These are phyloP conservation scores for Mesaphorura yosii DNA, from an alignment of 1,140 invertebrate species.

Conservation along the genomic window DNA sequence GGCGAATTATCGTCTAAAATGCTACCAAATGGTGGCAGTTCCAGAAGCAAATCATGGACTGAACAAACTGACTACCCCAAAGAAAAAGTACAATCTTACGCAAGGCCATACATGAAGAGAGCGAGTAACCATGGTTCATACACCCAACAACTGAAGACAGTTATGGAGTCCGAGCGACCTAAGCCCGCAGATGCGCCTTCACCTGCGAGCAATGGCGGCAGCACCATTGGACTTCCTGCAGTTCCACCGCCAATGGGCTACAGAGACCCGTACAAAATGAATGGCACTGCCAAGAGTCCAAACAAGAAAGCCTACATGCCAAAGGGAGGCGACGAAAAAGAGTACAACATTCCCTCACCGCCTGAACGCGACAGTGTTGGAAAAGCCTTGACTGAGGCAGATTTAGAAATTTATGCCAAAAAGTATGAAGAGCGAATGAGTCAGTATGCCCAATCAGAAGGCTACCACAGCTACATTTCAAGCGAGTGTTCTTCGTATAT, in stretches of 20 bases:
- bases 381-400: constrained; percentile 50
- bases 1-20: constrained; percentile 13
- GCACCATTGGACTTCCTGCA: too few relatives aligned
- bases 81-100: constrained; percentile 52
- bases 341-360: constrained; percentile 60
- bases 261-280: constrained; percentile 22
- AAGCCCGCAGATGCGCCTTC: constrained; percentile 35
- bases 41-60: constrained; percentile 57
- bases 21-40: constrained; percentile 27
- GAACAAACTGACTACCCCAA: constrained; percentile 62
- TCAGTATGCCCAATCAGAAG: constrained; percentile 65
- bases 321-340: constrained; percentile 43
- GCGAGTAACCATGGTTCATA: constrained; percentile 40
- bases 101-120: constrained; percentile 54
- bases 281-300: constrained; percentile 28
- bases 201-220: background rate
- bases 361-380: constrained; percentile 53
- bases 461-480: constrained; percentile 68
- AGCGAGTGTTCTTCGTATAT: constrained; percentile 60
- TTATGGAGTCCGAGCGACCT: constrained; percentile 63
- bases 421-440: constrained; percentile 46
- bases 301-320: constrained; percentile 30
- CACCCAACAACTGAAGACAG: constrained; percentile 57
- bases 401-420: constrained; percentile 57
- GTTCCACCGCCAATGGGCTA: constrained; percentile 25